These are phyloP conservation scores for Solenodon paradoxus DNA, from an alignment of 2,113 vertebrate genomes.

Conservation along the genomic window DNA sequence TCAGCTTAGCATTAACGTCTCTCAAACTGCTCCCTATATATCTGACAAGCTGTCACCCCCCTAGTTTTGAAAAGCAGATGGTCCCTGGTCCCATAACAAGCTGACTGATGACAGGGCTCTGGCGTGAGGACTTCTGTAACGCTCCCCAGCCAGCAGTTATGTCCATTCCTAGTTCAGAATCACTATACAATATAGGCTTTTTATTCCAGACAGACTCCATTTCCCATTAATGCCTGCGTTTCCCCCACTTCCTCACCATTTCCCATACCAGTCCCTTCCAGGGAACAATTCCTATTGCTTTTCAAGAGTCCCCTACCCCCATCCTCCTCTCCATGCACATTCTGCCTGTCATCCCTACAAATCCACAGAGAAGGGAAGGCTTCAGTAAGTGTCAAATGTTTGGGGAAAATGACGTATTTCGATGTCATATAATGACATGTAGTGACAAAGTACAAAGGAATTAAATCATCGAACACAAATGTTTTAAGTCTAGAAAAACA, in stretches of 20 bases:
- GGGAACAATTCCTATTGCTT: neutral
- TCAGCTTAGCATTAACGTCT: neutral
- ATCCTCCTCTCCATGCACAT: neutral
- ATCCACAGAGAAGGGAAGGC: neutral
- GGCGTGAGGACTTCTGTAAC: neutral
- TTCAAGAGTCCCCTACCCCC: neutral
- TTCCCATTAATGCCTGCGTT: too few species aligned
- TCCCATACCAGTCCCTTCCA: neutral
- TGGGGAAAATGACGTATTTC: neutral
- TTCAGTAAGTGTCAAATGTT: neutral
- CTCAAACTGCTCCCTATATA: neutral
- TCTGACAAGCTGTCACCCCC: neutral
- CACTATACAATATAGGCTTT: neutral
- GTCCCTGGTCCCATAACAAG: neutral
- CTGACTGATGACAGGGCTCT: neutral
- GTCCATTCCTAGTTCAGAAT: neutral
- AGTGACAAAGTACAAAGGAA: neutral
- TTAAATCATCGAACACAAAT: neutral
- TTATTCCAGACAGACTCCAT: neutral
- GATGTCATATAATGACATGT: neutral
- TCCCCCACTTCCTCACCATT: neutral
- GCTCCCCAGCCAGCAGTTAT: neutral
- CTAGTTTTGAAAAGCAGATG: neutral
- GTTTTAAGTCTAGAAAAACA: neutral
- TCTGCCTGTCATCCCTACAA: neutral